phyloP scores from a whole-genome alignment of 2,113 vertebrate genomes.

The Hippopotamus amphibius region DNA sequence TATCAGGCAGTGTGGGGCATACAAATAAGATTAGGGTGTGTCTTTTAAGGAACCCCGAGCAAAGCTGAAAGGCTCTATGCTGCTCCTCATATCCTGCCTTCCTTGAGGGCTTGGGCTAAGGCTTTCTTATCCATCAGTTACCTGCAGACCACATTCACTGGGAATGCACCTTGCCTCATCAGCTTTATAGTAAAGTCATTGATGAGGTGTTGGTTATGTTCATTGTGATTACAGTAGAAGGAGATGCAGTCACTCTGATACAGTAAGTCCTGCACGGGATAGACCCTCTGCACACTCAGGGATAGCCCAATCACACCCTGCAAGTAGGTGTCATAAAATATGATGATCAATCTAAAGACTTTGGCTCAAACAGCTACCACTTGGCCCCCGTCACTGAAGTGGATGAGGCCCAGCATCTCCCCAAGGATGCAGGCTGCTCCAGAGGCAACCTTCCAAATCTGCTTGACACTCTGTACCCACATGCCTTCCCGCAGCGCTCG shows the following conservation, averaged over 20 bases:
- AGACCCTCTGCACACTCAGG: conserved; percentile 96
- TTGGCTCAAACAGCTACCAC: conserved; percentile 96
- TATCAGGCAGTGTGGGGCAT: conserved; percentile 98
- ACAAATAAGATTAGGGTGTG: conserved; percentile 95
- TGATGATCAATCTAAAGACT: conserved; percentile 97
- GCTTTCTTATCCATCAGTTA: conserved; percentile 98
- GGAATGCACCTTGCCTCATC: conserved; percentile 99
- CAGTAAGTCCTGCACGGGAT: conserved; percentile 97
- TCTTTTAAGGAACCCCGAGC: conserved; percentile 97
- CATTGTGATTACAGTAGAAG: conserved; percentile 97
- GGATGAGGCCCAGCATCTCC: conserved; percentile 96
- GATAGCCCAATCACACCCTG: conserved; percentile 97
- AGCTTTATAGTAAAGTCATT: conserved; percentile 99
- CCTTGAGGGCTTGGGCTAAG: conserved; percentile 96
- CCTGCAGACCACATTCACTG: conserved; percentile 95
- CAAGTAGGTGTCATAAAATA: conserved; percentile 99
- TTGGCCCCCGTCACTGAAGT: conserved; percentile 94
- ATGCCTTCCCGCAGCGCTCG: conserved; percentile 97
- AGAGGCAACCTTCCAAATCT: conserved; percentile 96
- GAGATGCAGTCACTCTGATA: conserved; percentile 99
- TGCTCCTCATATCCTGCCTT: conserved; percentile 96
- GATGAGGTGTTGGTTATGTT: conserved; percentile 99
- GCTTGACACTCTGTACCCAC: conserved; percentile 96
- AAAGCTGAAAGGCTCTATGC: conserved; percentile 94
- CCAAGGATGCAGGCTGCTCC: conserved; percentile 95